Conservation (phyloP, 2,888 invertebrate species). For the Gerris lacustris region DNA sequence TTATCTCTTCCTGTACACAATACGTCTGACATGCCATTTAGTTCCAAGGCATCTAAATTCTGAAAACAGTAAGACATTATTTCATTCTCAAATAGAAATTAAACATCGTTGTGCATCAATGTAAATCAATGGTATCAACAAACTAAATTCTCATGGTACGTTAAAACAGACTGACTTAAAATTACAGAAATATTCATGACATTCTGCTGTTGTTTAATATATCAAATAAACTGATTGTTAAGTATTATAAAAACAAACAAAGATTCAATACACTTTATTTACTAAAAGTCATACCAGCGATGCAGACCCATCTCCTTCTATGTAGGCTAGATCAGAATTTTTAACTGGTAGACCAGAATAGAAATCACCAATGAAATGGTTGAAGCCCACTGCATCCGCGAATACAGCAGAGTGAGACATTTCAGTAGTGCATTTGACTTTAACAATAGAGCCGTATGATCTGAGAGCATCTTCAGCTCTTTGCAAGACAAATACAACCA, state of each 20-base stretch:
- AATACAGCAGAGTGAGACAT: conserved; percentile 34
- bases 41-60: conserved; percentile 27
- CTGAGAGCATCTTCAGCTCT: conserved; percentile 36
- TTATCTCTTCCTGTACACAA: conserved; percentile 29
- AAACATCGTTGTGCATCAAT: background rate
- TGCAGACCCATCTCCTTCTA: conserved; percentile 29
- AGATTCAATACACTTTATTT: no score
- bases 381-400: conserved; percentile 27
- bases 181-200: no score
- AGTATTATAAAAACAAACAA: no score
- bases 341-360: conserved; percentile 37
- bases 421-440: conserved; percentile 44
- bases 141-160: no score
- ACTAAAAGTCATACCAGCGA: background rate
- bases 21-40: conserved; percentile 25
- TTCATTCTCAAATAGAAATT: no score
- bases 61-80: conserved; percentile 9
- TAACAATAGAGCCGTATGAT: conserved; percentile 42
- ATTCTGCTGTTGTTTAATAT: no score
- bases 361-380: conserved; percentile 35
- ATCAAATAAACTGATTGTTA: no score
- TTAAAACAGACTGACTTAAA: no score
- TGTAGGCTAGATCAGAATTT: conserved; percentile 26
- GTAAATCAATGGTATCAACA: background rate
- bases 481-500: conserved; percentile 39